phyloP scores from a whole-genome alignment of 37 sponge, comb jelly and placozoan species.

The Oopsacas minuta region DNA sequence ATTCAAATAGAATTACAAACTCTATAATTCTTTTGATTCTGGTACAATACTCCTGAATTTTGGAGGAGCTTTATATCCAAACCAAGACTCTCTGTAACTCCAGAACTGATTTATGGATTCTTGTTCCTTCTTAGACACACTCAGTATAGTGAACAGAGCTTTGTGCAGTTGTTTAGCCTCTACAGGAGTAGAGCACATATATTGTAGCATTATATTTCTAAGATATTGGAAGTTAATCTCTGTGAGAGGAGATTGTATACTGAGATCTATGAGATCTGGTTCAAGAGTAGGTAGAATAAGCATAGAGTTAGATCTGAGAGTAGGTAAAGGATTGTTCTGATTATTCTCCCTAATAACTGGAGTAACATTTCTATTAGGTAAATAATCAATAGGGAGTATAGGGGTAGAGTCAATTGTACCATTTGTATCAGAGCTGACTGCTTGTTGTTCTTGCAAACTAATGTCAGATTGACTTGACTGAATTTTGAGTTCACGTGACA shows the following conservation, averaged over 20 bases:
- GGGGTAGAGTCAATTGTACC: background rate
- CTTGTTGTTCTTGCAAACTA: background rate
- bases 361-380: background rate
- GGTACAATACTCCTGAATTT: background rate
- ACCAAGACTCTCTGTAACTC: conserved; percentile 1
- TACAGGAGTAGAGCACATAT: background rate
- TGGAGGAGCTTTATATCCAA: background rate
- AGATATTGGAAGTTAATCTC: conserved; percentile 19
- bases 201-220: background rate
- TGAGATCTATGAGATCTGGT: background rate
- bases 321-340: background rate
- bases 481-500: conserved; percentile 5
- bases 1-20: background rate
- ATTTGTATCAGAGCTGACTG: background rate
- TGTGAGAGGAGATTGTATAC: background rate
- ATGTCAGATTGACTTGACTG: background rate
- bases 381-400: background rate
- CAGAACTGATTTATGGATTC: background rate
- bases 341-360: background rate
- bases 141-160: background rate
- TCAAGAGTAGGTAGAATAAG: background rate
- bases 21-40: background rate
- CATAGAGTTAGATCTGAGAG: background rate
- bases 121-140: background rate
- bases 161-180: conserved; percentile 9